Conservation (phyloP, 2,888 invertebrate species). For the Plebejus argus region DNA sequence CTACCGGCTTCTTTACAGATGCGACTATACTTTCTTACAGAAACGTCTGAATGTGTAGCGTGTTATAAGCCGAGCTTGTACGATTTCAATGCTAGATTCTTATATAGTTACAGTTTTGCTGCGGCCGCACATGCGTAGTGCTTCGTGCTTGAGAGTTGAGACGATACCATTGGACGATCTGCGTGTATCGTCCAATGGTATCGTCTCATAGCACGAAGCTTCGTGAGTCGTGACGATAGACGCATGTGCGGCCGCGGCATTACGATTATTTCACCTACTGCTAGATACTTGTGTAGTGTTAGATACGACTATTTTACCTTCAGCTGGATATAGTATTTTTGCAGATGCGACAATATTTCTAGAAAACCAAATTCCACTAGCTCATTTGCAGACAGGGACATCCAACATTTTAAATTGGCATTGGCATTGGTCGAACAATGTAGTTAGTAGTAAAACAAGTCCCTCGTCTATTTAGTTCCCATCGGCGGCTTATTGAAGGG, state of each 20-base stretch:
- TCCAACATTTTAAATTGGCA: constrained; percentile 39
- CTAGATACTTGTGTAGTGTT: not conserved
- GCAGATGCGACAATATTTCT: not conserved
- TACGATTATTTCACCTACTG: not conserved
- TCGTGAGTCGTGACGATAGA: no score
- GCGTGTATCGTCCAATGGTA: no score
- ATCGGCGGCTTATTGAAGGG: constrained; percentile 69
- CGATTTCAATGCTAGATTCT: no score
- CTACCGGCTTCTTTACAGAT: not conserved
- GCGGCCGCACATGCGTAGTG: no score
- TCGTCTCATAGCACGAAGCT: no score
- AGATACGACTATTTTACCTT: not conserved
- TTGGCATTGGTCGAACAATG: constrained; percentile 30
- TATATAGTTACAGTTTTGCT: not conserved
- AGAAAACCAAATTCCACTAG: not conserved
- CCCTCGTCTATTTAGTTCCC: constrained; percentile 63
- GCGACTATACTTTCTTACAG: no score
- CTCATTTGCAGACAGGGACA: not conserved
- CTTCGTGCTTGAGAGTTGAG: no score
- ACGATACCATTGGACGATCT: no score
- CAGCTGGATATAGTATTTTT: not conserved
- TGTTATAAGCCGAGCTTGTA: not conserved
- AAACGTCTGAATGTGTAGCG: not conserved
- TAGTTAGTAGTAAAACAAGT: constrained; percentile 50
- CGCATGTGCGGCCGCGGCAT: no score